phyloP scores from a whole-genome alignment of 2,113 vertebrate species.

The Psittacula cyanocephala region DNA sequence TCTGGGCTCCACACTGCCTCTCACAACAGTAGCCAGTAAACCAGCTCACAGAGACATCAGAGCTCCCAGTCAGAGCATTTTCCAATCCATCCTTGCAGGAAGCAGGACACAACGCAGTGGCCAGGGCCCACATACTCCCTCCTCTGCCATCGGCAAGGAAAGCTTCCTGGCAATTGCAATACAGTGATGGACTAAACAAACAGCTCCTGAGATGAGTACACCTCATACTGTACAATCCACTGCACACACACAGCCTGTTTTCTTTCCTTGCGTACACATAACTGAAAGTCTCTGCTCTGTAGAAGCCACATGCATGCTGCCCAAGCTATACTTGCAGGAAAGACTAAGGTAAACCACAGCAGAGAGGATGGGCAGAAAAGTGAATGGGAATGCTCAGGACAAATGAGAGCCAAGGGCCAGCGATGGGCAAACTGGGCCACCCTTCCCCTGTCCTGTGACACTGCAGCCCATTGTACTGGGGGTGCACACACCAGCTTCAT shows the following conservation, averaged over 20 bases:
- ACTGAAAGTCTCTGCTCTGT: neutral
- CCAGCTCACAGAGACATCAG: neutral
- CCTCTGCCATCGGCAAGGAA: neutral
- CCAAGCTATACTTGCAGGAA: too few relatives aligned
- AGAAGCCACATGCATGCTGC: neutral
- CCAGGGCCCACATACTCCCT: neutral
- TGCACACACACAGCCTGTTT: fast-evolving
- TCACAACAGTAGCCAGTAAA: neutral
- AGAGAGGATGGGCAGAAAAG: neutral
- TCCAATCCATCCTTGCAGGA: neutral
- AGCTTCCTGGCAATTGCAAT: neutral
- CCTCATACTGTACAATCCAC: neutral
- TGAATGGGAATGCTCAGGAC: fast-evolving
- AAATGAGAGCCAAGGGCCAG: neutral
- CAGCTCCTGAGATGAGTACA: neutral
- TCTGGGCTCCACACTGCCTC: neutral
- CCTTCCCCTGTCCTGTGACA: too few relatives aligned
- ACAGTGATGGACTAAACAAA: neutral
- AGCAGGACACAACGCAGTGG: neutral
- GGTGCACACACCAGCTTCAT: neutral
- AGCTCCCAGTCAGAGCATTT: neutral
- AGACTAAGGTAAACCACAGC: neutral
- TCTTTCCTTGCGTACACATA: neutral
- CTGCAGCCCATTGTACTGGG: neutral
- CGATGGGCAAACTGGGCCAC: neutral